Evolutionary conservation across 2,888 invertebrate genomes (phyloP), one percentile per base, ranked within the genome.

Genomic region (Carabus problematicus): DNA sequence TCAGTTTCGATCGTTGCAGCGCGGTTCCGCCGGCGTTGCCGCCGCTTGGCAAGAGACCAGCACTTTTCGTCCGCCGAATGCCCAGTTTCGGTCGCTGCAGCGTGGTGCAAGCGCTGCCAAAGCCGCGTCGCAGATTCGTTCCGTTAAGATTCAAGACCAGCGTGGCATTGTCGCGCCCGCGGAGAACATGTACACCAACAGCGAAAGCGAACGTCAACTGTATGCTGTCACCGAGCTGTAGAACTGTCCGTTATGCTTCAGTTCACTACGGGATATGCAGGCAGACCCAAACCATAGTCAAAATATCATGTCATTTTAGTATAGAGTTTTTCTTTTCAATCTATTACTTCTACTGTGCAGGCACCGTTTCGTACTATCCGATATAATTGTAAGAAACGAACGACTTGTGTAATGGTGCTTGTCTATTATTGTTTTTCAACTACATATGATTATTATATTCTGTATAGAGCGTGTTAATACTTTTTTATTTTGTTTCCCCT

Each of bases 201-300:
- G 79, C 70, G 84, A 84, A 63, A 83, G 82, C 73, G 82, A 84
- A 72, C 80, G 83, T 71, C 82, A 82, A 72, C 74, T 92, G 73
- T 92, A 91, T 79, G 92, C 91, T 60, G 91, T 93, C 73, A 90
- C 93, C 67, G 90, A 87, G 78, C 84, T 89, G 83, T 89, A 87
- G 83, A 61, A 45, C 11, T 12, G 14, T 45, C 1, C 45, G 45
- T 2, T 14, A 3, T 12, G 40, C 42, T 63, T 63, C n/a, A 41
- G 18, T 63, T 63, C 40, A 52, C 52, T 52, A 66, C 66, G 66
- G 66, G 66, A 66, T 58, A 58, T 66, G 66, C 66, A 66, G 66
- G 66, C 66, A 66, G 66, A 66, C 66, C 16, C 40, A 59, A 56
- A 56, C 39, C 58, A 66, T 66, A 66, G 66, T 66, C 66, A 66